phyloP scores from a whole-genome alignment of 2,888 invertebrate species.

The Autographa gamma region DNA sequence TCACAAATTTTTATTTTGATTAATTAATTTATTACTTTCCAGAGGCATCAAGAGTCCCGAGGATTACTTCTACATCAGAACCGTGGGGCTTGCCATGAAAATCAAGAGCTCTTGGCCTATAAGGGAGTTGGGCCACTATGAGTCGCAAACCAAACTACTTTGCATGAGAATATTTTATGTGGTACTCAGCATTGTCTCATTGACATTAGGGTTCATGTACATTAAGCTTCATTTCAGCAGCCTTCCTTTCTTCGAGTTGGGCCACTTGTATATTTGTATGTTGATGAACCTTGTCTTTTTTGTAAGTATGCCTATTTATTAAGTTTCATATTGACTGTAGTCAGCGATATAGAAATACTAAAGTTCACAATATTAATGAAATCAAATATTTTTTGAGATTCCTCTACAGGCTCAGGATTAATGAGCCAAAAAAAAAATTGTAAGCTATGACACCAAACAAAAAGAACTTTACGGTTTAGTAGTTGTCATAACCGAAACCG shows the following conservation, averaged over 20 bases:
- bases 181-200: neutral
- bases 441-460: no score
- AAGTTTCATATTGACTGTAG: no score
- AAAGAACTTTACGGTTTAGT: no score
- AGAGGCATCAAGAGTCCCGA: slow-evolving; percentile 36
- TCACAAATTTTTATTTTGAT: neutral
- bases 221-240: neutral
- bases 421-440: no score
- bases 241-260: slow-evolving; percentile 39
- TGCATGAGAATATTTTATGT: neutral
- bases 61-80: slow-evolving; percentile 35
- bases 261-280: slow-evolving; percentile 36
- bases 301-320: no score
- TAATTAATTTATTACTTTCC: slow-evolving; percentile 11
- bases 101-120: slow-evolving; percentile 39
- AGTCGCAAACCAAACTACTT: neutral
- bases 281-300: slow-evolving; percentile 26
- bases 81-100: slow-evolving; percentile 18
- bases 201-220: neutral
- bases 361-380: no score
- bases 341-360: no score
- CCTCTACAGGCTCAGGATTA: no score
- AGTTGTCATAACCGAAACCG: no score
- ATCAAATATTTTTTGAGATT: no score
- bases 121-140: slow-evolving; percentile 23